A percentile compares a stretch with the other conserved stretches of the same genome.
phyloP scores from a whole-genome alignment of 2,113 vertebrate genomes.

The Paramisgurnus dabryanus region DNA sequence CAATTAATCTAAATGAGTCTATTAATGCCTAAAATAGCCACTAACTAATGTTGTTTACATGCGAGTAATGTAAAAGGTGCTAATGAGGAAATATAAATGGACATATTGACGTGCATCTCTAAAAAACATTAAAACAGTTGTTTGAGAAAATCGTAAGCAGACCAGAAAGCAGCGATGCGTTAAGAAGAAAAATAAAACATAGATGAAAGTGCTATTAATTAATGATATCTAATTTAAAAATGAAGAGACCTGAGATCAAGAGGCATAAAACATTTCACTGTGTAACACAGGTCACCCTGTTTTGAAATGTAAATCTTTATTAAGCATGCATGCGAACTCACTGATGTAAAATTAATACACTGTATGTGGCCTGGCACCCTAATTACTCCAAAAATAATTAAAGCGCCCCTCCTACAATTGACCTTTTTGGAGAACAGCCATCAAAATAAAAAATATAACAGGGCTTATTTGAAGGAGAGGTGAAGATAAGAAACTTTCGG shows the following conservation, averaged over 20 bases:
- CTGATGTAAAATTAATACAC: slow-evolving; percentile 27
- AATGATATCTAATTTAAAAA: not conserved
- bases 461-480: not conserved
- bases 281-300: slow-evolving; percentile 11
- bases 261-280: not conserved
- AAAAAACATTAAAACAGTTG: not conserved
- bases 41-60: not conserved
- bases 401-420: slow-evolving; percentile 24
- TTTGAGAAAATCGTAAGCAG: not conserved
- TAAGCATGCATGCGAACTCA: slow-evolving; percentile 1
- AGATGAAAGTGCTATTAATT: not conserved
- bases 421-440: slow-evolving; percentile 35
- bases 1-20: no score
- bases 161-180: not conserved
- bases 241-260: not conserved
- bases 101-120: not conserved
- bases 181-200: not conserved
- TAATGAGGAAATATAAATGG: not conserved
- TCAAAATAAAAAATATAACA: not conserved
- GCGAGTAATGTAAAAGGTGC: not conserved
- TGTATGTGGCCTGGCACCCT: slow-evolving; percentile 25
- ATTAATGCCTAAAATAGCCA: not conserved
- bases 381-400: slow-evolving; percentile 48
- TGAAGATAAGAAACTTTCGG: slow-evolving; percentile 75
- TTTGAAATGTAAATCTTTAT: slow-evolving; percentile 24